Evolutionary conservation across 2,113 vertebrate species (phyloP).

Genomic region (Pluvianellus socialis): DNA sequence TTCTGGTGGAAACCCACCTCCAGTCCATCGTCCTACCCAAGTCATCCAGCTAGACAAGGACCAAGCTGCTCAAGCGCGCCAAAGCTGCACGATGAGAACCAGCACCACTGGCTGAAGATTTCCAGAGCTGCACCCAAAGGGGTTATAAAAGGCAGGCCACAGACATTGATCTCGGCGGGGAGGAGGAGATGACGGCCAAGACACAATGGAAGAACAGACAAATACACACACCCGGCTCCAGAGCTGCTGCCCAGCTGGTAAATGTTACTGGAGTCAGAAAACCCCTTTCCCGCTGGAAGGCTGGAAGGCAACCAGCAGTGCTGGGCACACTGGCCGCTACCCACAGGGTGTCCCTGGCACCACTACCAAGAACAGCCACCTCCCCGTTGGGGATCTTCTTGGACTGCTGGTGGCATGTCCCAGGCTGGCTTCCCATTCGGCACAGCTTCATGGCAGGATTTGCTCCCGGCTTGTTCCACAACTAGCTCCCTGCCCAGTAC

Average conservation of each 20-base stretch:
- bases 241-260: conserved; percentile 43
- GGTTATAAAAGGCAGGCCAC: conserved; percentile 42
- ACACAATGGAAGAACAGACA: conserved; percentile 54
- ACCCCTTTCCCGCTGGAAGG: neutral
- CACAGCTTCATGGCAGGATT: neutral
- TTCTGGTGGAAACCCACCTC: neutral
- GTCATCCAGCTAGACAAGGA: neutral
- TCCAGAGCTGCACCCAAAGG: conserved; percentile 48
- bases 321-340: neutral
- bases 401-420: neutral
- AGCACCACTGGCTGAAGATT: neutral
- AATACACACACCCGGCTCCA: conserved; percentile 9
- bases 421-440: neutral
- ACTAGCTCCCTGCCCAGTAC: neutral
- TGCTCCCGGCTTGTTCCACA: neutral
- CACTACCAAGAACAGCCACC: neutral
- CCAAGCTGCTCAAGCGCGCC: neutral
- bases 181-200: conserved; percentile 10
- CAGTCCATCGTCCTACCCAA: neutral
- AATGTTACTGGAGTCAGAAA: conserved; percentile 31
- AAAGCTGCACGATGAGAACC: neutral
- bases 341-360: neutral
- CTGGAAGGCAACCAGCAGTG: neutral
- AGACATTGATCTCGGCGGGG: conserved; percentile 29
- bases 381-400: neutral